Conservation (phyloP, 1,140 invertebrate genomes). For the Cotesia glomerata region DNA sequence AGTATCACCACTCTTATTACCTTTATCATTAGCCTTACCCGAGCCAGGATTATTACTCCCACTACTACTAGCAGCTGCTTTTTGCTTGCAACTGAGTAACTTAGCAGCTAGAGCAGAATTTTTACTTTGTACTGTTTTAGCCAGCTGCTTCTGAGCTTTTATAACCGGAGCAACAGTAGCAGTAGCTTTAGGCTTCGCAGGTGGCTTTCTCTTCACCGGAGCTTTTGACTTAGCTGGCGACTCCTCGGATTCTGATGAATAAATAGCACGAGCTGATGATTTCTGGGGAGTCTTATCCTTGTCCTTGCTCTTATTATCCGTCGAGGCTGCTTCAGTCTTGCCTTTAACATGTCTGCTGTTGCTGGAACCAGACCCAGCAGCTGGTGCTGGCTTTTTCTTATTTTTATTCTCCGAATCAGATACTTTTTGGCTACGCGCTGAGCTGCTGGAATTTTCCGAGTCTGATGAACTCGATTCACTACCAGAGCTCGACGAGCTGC, state of each 20-base stretch:
- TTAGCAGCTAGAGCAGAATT: conserved; percentile 43
- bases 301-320: conserved; percentile 52
- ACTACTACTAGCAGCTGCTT: conserved; percentile 48
- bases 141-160: conserved; percentile 52
- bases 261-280: conserved; percentile 44
- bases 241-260: conserved; percentile 66
- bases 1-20: conserved; percentile 46
- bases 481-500: conserved; percentile 70
- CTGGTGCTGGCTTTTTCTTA: conserved; percentile 60
- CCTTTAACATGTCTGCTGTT: conserved; percentile 54
- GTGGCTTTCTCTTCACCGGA: conserved; percentile 56
- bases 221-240: conserved; percentile 58
- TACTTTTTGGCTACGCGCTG: conserved; percentile 57
- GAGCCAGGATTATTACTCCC: conserved; percentile 41
- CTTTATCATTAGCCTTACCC: conserved; percentile 49
- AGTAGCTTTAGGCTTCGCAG: conserved; percentile 66
- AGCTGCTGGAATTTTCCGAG: conserved; percentile 72
- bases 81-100: conserved; percentile 44
- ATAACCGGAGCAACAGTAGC: conserved; percentile 61
- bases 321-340: conserved; percentile 51
- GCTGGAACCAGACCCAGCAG: not conserved
- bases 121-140: conserved; percentile 55
- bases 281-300: conserved; percentile 54
- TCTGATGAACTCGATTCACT: conserved; percentile 74
- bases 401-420: conserved; percentile 61